phyloP scores from a whole-genome alignment of 2,888 invertebrate genomes.

The Diarsia dahlii region DNA sequence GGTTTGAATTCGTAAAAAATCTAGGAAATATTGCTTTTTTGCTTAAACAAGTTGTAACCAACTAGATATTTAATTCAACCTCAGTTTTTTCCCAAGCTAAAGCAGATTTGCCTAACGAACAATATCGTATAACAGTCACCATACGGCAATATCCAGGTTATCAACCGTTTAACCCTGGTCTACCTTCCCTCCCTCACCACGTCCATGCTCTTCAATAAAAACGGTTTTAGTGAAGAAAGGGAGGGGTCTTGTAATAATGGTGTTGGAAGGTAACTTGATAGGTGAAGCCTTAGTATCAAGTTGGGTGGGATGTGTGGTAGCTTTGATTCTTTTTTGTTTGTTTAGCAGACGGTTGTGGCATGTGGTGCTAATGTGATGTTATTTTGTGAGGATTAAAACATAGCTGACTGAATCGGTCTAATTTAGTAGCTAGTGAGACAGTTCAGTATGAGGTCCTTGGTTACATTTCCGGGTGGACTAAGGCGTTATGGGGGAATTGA shows the following conservation, averaged over 20 bases:
- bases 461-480: too few species aligned
- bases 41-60: too few species aligned
- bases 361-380: conserved; percentile 34
- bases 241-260: conserved; percentile 51
- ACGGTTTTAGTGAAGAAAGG: neutral
- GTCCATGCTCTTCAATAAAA: neutral
- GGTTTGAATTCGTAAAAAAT: neutral
- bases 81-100: conserved; percentile 7
- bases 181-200: neutral
- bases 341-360: neutral
- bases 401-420: too few species aligned
- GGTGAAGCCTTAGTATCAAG: conserved; percentile 65
- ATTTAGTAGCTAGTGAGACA: too few species aligned
- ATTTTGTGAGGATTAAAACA: neutral
- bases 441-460: too few species aligned
- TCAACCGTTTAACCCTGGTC: conserved; percentile 19
- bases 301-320: conserved; percentile 53
- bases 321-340: conserved; percentile 27
- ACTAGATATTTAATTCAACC: neutral
- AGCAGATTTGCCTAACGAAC: conserved; percentile 13
- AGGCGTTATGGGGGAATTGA: too few species aligned
- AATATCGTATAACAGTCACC: conserved; percentile 47
- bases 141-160: conserved; percentile 33
- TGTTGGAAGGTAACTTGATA: conserved; percentile 61
- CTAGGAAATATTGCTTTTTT: neutral